Percentiles rank a stretch among this genome's conserved stretches.
phyloP scores from a whole-genome alignment of 2,888 invertebrate species.

The Drosophila kokeensis region DNA sequence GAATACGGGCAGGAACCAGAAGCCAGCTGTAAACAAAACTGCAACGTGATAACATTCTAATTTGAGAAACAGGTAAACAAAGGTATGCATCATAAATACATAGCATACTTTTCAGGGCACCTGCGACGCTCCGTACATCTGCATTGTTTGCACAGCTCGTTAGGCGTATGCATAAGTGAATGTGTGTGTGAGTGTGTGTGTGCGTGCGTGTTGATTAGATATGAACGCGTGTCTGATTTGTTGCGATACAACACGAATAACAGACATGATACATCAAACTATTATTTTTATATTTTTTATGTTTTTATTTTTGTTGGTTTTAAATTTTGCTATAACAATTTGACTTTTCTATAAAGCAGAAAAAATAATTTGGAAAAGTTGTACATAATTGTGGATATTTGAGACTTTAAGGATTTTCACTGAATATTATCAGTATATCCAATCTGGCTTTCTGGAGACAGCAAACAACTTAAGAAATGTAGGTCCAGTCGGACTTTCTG shows the following conservation, averaged over 20 bases:
- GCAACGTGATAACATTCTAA: conserved; percentile 65
- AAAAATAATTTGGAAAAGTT: too few species aligned
- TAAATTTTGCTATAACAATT: background rate
- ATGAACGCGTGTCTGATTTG: conserved; percentile 15
- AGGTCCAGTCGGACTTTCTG: background rate
- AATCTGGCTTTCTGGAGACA: background rate
- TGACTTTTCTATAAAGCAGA: background rate
- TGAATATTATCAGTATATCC: too few species aligned
- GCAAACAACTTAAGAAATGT: background rate
- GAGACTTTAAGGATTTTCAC: background rate
- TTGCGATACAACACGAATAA: conserved; percentile 2
- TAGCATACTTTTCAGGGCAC: conserved; percentile 56
- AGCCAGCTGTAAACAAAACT: conserved; percentile 47
- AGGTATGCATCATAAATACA: conserved; percentile 37
- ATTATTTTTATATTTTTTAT: background rate
- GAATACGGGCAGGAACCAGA: conserved; percentile 41
- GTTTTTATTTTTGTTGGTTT: background rate
- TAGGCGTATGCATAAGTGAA: conserved; percentile 9
- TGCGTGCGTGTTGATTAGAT: conserved; percentile 23
- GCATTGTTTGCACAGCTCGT: conserved; percentile 44
- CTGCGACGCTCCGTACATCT: conserved; percentile 13
- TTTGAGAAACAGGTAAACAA: conserved; percentile 56
- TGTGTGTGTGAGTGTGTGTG: background rate
- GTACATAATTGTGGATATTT: background rate
- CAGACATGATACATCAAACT: background rate